Evolutionary conservation across 2,888 invertebrate genomes (phyloP).

Genomic region (Tenodera sinensis): DNA sequence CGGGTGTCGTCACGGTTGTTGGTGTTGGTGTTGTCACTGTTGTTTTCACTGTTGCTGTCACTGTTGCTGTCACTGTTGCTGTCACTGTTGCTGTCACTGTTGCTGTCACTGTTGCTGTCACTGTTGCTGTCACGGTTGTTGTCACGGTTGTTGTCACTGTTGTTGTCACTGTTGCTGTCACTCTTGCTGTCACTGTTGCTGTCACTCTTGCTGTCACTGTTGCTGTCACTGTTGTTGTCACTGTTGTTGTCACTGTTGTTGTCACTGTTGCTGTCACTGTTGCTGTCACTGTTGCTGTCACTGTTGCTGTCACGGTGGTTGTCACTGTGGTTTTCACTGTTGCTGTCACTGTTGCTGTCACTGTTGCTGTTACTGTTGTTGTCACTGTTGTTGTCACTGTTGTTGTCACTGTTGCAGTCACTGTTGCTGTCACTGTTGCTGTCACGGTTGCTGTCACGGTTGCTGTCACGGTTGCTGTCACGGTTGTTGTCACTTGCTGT

Average conservation of each 20-base stretch:
- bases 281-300: constrained; percentile 7
- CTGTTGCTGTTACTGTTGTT: neutral
- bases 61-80: constrained; percentile 6
- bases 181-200: no score
- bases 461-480: neutral
- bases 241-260: neutral
- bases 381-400: neutral
- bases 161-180: no score
- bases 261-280: constrained; percentile 2
- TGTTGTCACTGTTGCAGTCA: no score
- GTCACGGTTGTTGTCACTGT: no score
- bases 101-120: neutral
- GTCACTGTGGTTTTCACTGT: no score
- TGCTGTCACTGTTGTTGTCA: neutral
- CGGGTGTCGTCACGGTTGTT: no score
- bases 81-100: constrained; percentile 15
- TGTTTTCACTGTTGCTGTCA: constrained; percentile 13
- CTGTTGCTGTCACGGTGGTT: neutral
- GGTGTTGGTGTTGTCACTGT: no score
- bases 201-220: no score
- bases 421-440: no score
- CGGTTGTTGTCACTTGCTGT: no score
- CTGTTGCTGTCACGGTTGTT: no score
- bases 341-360: no score
- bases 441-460: neutral